These are phyloP conservation scores for Dasypogon diadema DNA, from an alignment of 2,888 invertebrate species.

Conservation along the genomic window DNA sequence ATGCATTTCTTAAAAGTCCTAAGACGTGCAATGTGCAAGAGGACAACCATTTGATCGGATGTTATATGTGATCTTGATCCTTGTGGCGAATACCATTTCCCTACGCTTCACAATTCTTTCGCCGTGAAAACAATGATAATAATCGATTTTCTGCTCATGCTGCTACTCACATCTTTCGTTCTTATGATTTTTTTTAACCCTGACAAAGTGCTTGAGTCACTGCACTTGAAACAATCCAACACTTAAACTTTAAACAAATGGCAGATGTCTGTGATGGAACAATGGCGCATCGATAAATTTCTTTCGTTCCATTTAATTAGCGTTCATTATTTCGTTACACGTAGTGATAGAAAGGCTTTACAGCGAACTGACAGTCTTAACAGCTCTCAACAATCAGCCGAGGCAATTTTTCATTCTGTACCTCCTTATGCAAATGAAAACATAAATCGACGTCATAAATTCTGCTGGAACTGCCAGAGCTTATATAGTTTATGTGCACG, in stretches of 20 bases:
- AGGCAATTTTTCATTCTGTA: slow-evolving; percentile 51
- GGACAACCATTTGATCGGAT: no score
- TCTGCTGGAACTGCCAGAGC: slow-evolving; percentile 21
- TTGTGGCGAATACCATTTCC: no score
- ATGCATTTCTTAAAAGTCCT: no score
- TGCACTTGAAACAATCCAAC: slow-evolving; percentile 5
- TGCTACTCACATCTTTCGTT: no score
- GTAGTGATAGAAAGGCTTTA: slow-evolving; percentile 21
- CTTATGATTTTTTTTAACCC: no score
- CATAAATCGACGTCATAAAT: slow-evolving; percentile 53
- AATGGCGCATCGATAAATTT: slow-evolving; percentile 52
- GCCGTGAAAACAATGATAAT: no score
- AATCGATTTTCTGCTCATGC: no score
- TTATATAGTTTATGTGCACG: slow-evolving; percentile 20
- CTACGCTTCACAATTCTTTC: no score
- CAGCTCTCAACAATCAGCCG: slow-evolving; percentile 51
- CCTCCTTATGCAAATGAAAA: slow-evolving; percentile 53
- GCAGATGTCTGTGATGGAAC: slow-evolving; percentile 43
- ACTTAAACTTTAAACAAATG: slow-evolving; percentile 39
- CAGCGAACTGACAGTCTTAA: slow-evolving; percentile 46
- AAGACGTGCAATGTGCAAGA: no score
- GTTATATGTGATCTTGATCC: no score
- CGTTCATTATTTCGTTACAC: slow-evolving; percentile 52
- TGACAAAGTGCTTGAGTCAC: no score
- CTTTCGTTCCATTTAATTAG: slow-evolving; percentile 52